These are phyloP conservation scores for Digitonthophagus gazella DNA, from an alignment of 2,888 invertebrate genomes.

Conservation along the genomic window DNA sequence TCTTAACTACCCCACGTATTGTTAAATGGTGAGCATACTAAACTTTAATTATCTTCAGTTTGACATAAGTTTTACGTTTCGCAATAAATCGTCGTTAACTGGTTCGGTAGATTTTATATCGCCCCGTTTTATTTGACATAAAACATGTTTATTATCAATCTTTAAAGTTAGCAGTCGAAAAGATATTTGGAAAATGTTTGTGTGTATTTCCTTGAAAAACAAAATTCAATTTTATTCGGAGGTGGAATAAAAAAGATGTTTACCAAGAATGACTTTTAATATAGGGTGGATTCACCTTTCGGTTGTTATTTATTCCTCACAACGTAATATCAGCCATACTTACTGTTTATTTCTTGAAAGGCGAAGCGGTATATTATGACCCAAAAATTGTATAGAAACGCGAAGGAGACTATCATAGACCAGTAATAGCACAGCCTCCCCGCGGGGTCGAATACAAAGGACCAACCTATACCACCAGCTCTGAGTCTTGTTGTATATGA, in stretches of 20 bases:
- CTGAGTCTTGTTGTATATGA: conserved; percentile 65
- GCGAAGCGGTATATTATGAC: conserved; percentile 98
- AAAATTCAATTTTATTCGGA: background rate
- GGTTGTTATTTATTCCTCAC: background rate
- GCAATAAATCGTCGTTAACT: background rate
- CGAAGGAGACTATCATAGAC: conserved; percentile 95
- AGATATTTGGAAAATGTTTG: background rate
- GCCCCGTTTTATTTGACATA: background rate
- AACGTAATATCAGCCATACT: conserved; percentile 46
- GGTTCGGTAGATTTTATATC: background rate
- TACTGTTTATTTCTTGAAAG: conserved; percentile 93
- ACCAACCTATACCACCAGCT: conserved; percentile 75
- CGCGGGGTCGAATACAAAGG: conserved; percentile 98
- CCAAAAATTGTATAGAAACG: conserved; percentile 97
- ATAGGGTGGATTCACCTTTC: background rate
- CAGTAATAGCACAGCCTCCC: conserved; percentile 95
- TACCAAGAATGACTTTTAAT: background rate
- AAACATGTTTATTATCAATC: background rate
- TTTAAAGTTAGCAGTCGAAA: background rate
- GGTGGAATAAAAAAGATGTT: background rate
- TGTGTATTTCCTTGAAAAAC: background rate
- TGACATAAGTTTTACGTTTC: background rate
- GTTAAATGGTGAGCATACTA: background rate
- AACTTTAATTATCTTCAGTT: background rate
- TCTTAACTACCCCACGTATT: too few species aligned